Evolutionary conservation across 2,888 invertebrate genomes (phyloP).

Genomic region (Scaptodrosophila latifasciaeformis): DNA sequence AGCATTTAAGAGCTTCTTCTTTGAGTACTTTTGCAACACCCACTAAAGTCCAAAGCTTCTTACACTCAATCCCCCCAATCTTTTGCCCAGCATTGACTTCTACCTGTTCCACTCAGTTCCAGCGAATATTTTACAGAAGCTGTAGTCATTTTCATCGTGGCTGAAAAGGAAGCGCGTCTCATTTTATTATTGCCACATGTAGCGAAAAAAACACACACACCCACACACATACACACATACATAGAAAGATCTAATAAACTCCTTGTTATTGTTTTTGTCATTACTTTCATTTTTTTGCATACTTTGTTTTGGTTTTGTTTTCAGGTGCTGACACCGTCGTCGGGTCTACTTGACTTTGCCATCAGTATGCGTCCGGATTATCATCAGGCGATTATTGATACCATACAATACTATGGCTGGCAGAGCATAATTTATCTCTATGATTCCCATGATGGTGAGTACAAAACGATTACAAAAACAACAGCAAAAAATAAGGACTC

Average conservation of each 20-base stretch:
- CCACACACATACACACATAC: constrained; percentile 2
- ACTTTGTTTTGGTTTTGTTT: too few species aligned
- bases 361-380: constrained; percentile 97
- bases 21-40: too few species aligned
- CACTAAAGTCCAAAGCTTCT: too few species aligned
- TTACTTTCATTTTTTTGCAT: constrained; percentile 44
- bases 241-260: neutral
- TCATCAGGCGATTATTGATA: constrained; percentile 95
- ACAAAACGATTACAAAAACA: too few species aligned
- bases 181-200: constrained; percentile 66
- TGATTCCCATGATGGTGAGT: constrained; percentile 86
- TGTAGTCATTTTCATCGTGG: too few species aligned
- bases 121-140: too few species aligned
- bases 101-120: too few species aligned
- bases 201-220: constrained; percentile 52
- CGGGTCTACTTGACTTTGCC: constrained; percentile 91
- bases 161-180: constrained; percentile 65
- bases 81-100: too few species aligned
- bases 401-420: constrained; percentile 93
- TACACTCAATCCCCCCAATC: too few species aligned
- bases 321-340: constrained; percentile 89
- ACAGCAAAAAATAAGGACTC: too few species aligned
- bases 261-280: neutral
- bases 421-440: constrained; percentile 86
- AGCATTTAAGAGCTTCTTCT: too few species aligned